These are phyloP conservation scores for Leucophenga montana DNA, from an alignment of 2,888 invertebrate genomes.

Conservation along the genomic window DNA sequence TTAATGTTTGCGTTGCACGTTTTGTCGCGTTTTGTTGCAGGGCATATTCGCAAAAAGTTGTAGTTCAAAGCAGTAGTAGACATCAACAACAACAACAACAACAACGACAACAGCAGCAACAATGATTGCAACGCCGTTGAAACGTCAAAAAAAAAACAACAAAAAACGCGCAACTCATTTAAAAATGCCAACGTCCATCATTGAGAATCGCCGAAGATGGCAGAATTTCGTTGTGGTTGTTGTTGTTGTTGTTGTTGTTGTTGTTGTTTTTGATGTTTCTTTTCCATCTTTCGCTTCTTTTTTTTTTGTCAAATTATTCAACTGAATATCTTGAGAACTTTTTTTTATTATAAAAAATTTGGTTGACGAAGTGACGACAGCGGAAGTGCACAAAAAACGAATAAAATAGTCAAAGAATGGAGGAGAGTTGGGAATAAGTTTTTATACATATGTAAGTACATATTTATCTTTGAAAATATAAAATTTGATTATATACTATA, in stretches of 20 bases:
- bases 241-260: constrained; percentile 64
- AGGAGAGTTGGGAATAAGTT: too few species aligned
- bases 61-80: constrained; percentile 7
- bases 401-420: background rate
- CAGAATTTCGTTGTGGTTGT: constrained; percentile 49
- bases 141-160: background rate
- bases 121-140: background rate
- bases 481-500: too few species aligned
- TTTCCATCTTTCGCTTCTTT: too few species aligned
- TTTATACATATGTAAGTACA: too few species aligned
- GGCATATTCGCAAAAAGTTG: constrained; percentile 1
- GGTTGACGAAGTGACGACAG: background rate
- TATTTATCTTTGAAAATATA: too few species aligned
- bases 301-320: background rate
- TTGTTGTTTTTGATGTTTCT: constrained; percentile 30
- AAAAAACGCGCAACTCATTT: constrained; percentile 64
- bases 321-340: constrained; percentile 7
- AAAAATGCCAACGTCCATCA: constrained; percentile 68
- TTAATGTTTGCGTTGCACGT: constrained; percentile 9
- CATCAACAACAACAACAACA: constrained; percentile 8
- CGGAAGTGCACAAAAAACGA: background rate
- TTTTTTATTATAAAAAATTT: background rate
- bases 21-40: background rate
- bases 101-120: background rate
- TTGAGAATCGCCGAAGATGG: constrained; percentile 69